Percentiles rank a stretch among this genome's conserved stretches.
Evolutionary conservation across 2,113 vertebrate genomes (phyloP).

Genomic region (Scomber scombrus): DNA sequence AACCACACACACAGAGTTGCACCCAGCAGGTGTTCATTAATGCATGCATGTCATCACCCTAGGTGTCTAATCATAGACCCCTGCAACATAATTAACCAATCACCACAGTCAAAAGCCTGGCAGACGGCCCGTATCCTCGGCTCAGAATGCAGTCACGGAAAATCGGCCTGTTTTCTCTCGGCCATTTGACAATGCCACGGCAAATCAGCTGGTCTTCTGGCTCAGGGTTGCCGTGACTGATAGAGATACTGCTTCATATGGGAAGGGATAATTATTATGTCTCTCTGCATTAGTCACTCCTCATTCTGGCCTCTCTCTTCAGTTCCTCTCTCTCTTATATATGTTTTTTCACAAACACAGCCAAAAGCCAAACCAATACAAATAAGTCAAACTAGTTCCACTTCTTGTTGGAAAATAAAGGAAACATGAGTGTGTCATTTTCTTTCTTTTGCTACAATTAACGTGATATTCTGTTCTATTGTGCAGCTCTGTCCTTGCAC

Average conservation of each 20-base stretch:
- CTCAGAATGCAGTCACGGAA: conserved; percentile 55
- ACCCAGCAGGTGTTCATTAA: conserved; percentile 63
- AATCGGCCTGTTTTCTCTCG: conserved; percentile 55
- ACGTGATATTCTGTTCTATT: neutral
- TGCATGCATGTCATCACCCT: conserved; percentile 46
- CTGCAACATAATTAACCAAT: conserved; percentile 77
- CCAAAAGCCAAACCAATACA: neutral
- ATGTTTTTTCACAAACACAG: neutral
- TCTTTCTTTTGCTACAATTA: neutral
- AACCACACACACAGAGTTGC: conserved; percentile 13
- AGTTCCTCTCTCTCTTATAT: neutral
- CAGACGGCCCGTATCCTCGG: conserved; percentile 43
- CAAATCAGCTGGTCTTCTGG: conserved; percentile 63
- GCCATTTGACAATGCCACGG: conserved; percentile 50
- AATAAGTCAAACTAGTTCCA: conserved; percentile 1
- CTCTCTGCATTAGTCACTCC: conserved; percentile 58
- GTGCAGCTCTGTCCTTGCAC: neutral
- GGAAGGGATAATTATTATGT: conserved; percentile 71
- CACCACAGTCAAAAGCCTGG: conserved; percentile 49
- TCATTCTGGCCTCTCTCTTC: conserved; percentile 29
- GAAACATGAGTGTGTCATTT: neutral
- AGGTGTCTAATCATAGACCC: conserved; percentile 70
- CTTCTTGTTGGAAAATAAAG: neutral
- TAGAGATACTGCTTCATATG: conserved; percentile 45
- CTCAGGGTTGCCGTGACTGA: conserved; percentile 67